A percentile compares a stretch with the other conserved stretches of the same genome.
phyloP scores from a whole-genome alignment of 2,888 invertebrate genomes.

The Yponomeuta evonymella region DNA sequence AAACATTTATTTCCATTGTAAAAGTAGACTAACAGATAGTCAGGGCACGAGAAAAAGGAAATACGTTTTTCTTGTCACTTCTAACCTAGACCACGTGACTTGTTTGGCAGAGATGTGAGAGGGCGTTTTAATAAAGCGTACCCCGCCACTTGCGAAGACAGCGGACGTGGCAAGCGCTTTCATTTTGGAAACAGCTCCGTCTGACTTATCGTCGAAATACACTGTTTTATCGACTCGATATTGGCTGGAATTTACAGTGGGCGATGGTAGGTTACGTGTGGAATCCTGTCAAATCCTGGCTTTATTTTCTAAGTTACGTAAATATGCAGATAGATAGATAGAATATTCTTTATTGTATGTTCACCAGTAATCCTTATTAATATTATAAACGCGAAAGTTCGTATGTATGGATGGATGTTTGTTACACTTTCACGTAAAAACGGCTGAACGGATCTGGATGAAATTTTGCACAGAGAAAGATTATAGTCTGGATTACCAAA shows the following conservation, averaged over 20 bases:
- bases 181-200: conserved; percentile 1
- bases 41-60: background rate
- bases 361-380: too few relatives aligned
- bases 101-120: conserved; percentile 17
- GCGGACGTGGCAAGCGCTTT: conserved; percentile 6
- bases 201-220: conserved; percentile 11
- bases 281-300: background rate
- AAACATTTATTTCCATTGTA: background rate
- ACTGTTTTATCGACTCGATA: background rate
- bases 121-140: conserved; percentile 37
- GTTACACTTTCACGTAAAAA: too few relatives aligned
- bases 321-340: too few relatives aligned
- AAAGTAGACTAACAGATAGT: background rate
- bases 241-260: background rate
- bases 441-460: too few relatives aligned
- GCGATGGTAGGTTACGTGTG: background rate
- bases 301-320: too few relatives aligned
- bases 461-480: too few relatives aligned
- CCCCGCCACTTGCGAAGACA: conserved; percentile 25
- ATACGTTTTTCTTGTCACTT: background rate
- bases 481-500: too few relatives aligned
- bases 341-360: too few relatives aligned
- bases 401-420: too few relatives aligned
- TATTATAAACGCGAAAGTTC: too few relatives aligned
- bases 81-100: background rate